Evolutionary conservation across 2,888 invertebrate genomes (phyloP), one percentile per base, ranked within the genome.

Genomic region (Ectropis crepuscularia): DNA sequence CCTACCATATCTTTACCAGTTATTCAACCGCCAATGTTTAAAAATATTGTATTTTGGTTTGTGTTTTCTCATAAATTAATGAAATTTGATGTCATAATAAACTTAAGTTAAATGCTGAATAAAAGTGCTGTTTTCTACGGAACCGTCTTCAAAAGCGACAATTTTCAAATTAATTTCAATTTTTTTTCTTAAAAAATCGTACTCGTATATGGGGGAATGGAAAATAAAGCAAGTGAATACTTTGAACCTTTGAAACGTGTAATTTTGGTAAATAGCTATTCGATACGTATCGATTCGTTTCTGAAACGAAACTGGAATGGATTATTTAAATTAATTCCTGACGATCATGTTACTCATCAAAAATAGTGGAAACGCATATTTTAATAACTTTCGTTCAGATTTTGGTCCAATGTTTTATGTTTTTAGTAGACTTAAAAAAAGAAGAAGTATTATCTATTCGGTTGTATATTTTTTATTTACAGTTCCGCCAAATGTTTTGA

Each of bases 181-280:
- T 76, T 74, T 81, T 83, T 83, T 86, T 85, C 77, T 82, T 79
- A 78, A 80, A 80, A 86, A 88, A 87, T 82, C 83, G 82, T 87
- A 87, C 86, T 86, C 81, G 85, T 85, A 88, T 88, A 82, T 82
- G 80, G 80, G 81, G 83, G 87, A 88, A 86, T 82, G 83, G 80
- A 89, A 90, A 90, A 90, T 87, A 90, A 90, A 89, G 79, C 83
- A 87, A 87, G 85, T 83, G 78, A 85, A 84, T 80, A 82, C 83
- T 85, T 77, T 80, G 85, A 82, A 90, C 87, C 90, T 85, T 77
- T 80, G 85, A 82, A 90, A 88, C 90, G 74, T 92, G 81, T 91
- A 92, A 92, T 92, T 91, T 92, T 86, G 78, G 85, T 86, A 87
- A 90, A 92, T 88, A 87, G 84, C 89, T 86, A 87, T 91, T 88